A percentile compares a stretch with the other conserved stretches of the same genome.
Conservation (phyloP, 2,113 vertebrate species). For the Herpetotheres cachinnans region DNA sequence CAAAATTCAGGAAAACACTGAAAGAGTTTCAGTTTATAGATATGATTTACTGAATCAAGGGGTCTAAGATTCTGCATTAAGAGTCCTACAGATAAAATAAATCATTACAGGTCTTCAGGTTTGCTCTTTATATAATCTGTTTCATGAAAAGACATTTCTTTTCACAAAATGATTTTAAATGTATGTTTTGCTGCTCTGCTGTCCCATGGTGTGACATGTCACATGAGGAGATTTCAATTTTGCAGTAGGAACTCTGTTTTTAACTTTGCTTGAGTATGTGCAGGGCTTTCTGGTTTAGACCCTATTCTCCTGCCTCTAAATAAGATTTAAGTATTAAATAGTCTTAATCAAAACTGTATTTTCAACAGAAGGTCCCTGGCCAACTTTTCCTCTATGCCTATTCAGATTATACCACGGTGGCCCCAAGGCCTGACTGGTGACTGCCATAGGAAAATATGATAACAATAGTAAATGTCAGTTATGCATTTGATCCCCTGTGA, state of each 20-base stretch:
- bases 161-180: background rate
- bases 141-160: background rate
- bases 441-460: background rate
- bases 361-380: background rate
- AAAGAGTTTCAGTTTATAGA: background rate
- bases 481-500: background rate
- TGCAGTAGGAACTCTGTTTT: background rate
- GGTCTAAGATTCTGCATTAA: background rate
- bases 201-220: background rate
- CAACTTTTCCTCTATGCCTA: background rate
- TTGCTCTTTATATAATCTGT: background rate
- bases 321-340: background rate
- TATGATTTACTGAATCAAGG: background rate
- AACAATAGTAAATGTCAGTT: background rate
- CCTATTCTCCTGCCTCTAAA: background rate
- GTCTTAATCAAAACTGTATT: background rate
- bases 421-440: background rate
- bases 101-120: background rate
- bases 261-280: background rate
- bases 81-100: background rate
- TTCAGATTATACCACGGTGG: background rate
- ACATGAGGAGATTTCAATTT: background rate
- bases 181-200: background rate
- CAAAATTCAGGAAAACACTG: background rate
- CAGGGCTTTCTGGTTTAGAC: background rate